Evolutionary conservation across 2,888 invertebrate genomes (phyloP).

Genomic region (Julus scandinavius): DNA sequence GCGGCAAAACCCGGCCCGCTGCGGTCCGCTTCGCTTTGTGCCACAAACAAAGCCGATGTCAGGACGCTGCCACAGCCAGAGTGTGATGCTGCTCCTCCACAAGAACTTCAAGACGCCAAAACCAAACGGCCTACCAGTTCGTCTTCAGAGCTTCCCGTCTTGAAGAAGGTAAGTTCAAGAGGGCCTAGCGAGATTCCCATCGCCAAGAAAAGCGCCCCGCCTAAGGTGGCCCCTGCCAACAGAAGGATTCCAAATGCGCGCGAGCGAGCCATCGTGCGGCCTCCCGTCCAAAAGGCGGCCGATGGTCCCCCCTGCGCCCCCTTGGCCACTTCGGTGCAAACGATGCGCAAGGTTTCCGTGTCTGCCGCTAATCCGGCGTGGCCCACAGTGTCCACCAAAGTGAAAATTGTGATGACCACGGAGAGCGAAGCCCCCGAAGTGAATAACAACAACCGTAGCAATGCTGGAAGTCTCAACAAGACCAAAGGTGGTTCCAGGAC

Average conservation of each 20-base stretch:
- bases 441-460: background rate
- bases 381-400: constrained; percentile 54
- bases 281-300: background rate
- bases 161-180: constrained; percentile 27
- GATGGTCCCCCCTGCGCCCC: background rate
- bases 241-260: background rate
- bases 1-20: background rate
- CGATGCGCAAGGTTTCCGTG: constrained; percentile 54
- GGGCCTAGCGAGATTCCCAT: background rate
- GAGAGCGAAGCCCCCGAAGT: background rate
- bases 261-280: background rate
- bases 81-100: background rate
- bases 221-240: background rate
- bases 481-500: background rate
- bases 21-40: background rate
- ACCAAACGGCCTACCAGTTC: background rate
- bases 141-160: background rate
- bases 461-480: background rate
- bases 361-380: constrained; percentile 52
- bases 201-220: constrained; percentile 2
- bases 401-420: constrained; percentile 48
- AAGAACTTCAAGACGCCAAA: background rate
- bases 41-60: background rate
- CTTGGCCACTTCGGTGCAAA: constrained; percentile 29
- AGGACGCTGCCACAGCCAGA: background rate